Percentiles rank a stretch among this genome's conserved stretches.
These are phyloP conservation scores for Ditylenchus weischeri DNA, from an alignment of 2,888 invertebrate species.

Conservation along the genomic window DNA sequence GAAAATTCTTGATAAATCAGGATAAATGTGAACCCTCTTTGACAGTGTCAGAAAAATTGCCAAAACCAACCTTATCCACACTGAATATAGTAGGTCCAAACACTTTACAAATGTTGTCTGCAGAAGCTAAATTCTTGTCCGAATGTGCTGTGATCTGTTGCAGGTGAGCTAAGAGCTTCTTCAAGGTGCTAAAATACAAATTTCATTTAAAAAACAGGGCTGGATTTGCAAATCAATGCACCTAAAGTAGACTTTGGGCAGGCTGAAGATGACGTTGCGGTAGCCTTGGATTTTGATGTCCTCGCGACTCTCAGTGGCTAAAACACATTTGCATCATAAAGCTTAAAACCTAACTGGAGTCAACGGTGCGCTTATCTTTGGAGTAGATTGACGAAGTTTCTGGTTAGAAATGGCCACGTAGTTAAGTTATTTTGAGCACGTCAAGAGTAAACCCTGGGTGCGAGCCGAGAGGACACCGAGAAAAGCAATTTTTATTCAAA, in stretches of 20 bases:
- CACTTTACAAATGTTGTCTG: conserved; percentile 53
- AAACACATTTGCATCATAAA: conserved; percentile 4
- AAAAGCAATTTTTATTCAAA: no score
- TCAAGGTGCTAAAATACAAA: conserved; percentile 37
- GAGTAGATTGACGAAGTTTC: no score
- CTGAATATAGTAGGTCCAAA: conserved; percentile 48
- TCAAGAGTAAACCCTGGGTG: no score
- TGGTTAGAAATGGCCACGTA: not conserved
- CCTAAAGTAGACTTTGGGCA: conserved; percentile 40
- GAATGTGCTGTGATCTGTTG: conserved; percentile 45
- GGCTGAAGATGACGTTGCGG: conserved; percentile 19
- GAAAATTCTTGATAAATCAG: no score
- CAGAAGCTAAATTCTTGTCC: conserved; percentile 43
- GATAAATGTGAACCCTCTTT: no score
- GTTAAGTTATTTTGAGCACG: no score
- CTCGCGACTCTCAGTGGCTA: conserved; percentile 20
- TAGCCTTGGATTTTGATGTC: conserved; percentile 27
- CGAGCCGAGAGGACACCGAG: no score
- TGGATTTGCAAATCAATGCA: not conserved
- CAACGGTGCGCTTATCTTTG: no score
- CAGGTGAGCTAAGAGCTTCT: conserved; percentile 48
- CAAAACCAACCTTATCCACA: conserved; percentile 30
- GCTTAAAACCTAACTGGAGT: no score
- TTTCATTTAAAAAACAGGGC: not conserved
- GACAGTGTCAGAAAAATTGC: no score